These are phyloP conservation scores for Hydrotaea diabolus DNA, from an alignment of 2,888 invertebrate genomes.

Conservation along the genomic window DNA sequence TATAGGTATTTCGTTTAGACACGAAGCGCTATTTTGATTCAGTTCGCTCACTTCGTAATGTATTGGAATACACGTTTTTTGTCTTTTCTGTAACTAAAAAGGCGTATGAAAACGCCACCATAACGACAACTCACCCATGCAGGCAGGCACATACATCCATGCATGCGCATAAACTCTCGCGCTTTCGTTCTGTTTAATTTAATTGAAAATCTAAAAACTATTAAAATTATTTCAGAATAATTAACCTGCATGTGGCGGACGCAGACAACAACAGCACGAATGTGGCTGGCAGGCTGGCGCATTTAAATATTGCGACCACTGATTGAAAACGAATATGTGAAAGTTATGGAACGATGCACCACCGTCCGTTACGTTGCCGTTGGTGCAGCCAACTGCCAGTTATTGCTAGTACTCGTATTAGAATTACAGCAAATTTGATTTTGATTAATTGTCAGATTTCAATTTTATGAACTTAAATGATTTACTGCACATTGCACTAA, in stretches of 20 bases:
- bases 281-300: too few relatives aligned
- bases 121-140: not conserved
- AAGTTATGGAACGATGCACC: not conserved
- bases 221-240: constrained; percentile 19
- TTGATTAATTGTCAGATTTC: constrained; percentile 49
- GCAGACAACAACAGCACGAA: not conserved
- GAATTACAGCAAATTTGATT: not conserved
- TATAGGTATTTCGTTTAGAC: not conserved
- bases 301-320: too few relatives aligned
- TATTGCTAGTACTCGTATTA: too few relatives aligned
- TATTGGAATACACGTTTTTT: not conserved
- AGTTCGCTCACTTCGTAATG: constrained; percentile 52
- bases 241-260: not conserved
- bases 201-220: constrained; percentile 20
- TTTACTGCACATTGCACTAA: constrained; percentile 47
- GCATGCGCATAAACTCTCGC: too few relatives aligned
- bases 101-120: not conserved
- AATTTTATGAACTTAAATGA: constrained; percentile 53
- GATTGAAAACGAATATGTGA: not conserved
- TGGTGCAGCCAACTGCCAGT: not conserved
- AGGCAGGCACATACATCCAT: not conserved
- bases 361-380: not conserved
- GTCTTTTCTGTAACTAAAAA: too few relatives aligned
- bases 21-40: constrained; percentile 37
- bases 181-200: not conserved